Evolutionary conservation across 2,888 invertebrate species (phyloP), one percentile per base, ranked within the genome.

Genomic region (Leptinotarsa tumamoca): DNA sequence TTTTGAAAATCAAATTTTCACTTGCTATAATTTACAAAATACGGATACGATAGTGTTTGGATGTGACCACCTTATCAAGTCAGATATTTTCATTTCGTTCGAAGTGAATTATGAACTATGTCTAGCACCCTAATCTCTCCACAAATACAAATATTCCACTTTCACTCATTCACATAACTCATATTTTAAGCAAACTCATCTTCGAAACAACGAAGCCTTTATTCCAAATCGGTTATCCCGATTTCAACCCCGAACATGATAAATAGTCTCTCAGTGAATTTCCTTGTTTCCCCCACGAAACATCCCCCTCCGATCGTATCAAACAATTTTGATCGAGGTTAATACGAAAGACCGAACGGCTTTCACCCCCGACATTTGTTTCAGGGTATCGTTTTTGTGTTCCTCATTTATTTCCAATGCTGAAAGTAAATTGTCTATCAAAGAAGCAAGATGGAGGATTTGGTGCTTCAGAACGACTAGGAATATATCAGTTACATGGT

Each of bases 351-450:
- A 63, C 33, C 63, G 17, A 63, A 43, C 33, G n/a, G 33, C 63
- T 63, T 43, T 63, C 63, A 43, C 63, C 63, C 23, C 23, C 43
- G 43, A 63, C 63, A 63, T 63, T 63, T 63, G 63, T 63, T 63
- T 63, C 43, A 27, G 33, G 17, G 33, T 63, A 27, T 63, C 63
- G 33, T 63, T 63, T 63, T 63, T 63, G 58, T 72, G 56, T 67
- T 71, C 69, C 66, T 58, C 58, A 66, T 70, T 58, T 69, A 71
- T 77, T 73, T 71, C 71, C 71, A 76, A 75, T 73, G 78, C 74
- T 78, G 68, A 73, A 76, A 79, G 74, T 79, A 76, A 79, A 78
- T 78, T 79, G 73, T 75, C 74, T 76, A 49, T 58, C 73, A 78
- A 80, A 77, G 76, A 69, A 72, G 70, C 73, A 74, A 67, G 66